Evolutionary conservation across 2,888 invertebrate genomes (phyloP).

Genomic region (Stenichneumon culpator): DNA sequence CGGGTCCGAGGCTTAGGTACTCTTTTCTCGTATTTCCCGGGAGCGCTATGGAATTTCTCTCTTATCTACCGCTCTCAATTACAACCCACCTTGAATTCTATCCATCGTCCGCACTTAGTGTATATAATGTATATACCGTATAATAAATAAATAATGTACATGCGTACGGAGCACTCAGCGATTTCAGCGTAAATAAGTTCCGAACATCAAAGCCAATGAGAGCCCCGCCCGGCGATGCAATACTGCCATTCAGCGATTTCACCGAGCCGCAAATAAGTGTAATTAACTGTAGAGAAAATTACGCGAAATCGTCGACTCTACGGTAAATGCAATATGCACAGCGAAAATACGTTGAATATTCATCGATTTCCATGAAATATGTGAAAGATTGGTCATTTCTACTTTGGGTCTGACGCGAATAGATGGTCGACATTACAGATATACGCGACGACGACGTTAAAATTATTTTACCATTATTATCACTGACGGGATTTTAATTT

Average conservation of each 20-base stretch:
- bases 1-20: conserved; percentile 52
- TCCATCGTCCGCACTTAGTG: background rate
- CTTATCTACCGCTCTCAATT: conserved; percentile 65
- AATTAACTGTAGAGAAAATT: background rate
- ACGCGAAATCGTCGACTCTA: background rate
- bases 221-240: background rate
- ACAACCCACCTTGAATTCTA: conserved; percentile 17
- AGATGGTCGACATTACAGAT: background rate
- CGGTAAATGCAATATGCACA: no score
- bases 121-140: background rate
- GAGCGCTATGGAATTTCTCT: conserved; percentile 61
- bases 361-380: no score
- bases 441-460: background rate
- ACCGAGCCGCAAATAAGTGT: background rate
- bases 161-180: background rate
- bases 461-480: background rate
- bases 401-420: background rate
- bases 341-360: no score
- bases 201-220: background rate
- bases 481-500: background rate
- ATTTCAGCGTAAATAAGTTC: background rate
- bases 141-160: background rate
- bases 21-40: conserved; percentile 67
- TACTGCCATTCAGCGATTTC: background rate
- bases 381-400: no score